Evolutionary conservation across 1,140 invertebrate genomes (phyloP), one percentile per base, ranked within the genome.

Genomic region (Choristoneura fumiferana): DNA sequence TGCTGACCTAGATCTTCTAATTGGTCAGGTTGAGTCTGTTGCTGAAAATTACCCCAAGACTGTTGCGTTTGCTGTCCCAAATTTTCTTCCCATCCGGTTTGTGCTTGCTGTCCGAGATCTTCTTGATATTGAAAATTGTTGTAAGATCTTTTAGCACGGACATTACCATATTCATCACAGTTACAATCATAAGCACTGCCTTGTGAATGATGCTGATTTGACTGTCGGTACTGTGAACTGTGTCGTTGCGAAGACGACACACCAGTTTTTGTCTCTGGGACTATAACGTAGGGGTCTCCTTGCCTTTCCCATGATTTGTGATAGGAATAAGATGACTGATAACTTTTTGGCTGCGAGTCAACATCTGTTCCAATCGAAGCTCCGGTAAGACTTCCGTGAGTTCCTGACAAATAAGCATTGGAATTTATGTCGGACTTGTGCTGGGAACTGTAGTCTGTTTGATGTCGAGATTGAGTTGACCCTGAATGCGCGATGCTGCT

Each of bases 231-330:
- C 57, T 69, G 67, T 34, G 72, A 73, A n/a, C 78, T 71, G 61
- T 73, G 72, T 36, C 71, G 66, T 60, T 73, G 72, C 5, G 76
- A 76, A 13, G 70, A 71, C 45, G 65, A 67, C 14, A 54, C 57
- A 6, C 62, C 67, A 17, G 72, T 68, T 49, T 69, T 71, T 18
- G 60, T 34, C 1, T 58, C 66, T 10, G 89, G 87, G 58, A 81
- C 69, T 33, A 90, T 90, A 9, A 88, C 69, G 36, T 90, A 90
- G 22, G 89, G 89, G 68, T 87, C 87, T 12, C 88, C 89, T 57
- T 81, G 85, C 53, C 83, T 82, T 73, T 90, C 89, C 89, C 89
- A 90, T 18, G 89, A 84, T 62, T 90, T 90, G 35, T 89, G 83
- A 60, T 90, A 90, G 5, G 88, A 84, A 65, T 89, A 90, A 14